phyloP scores from a whole-genome alignment of 2,888 invertebrate species.

The Apotomis capreana region DNA sequence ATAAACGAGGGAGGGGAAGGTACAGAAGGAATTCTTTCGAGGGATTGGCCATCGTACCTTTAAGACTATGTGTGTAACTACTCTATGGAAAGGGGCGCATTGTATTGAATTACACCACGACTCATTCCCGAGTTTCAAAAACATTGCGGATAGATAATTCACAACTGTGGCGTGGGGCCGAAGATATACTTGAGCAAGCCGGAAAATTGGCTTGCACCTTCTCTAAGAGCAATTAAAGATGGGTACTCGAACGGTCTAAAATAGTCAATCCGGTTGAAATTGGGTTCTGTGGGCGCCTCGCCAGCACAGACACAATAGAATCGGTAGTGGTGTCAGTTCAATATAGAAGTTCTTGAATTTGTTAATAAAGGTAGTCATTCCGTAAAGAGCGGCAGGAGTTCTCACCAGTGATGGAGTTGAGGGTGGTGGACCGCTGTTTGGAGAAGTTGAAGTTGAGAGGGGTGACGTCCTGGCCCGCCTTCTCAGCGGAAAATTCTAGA shows the following conservation, averaged over 20 bases:
- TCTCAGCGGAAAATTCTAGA: constrained; percentile 92
- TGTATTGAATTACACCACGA: constrained; percentile 26
- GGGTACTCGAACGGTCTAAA: no score
- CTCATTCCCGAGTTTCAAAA: constrained; percentile 5
- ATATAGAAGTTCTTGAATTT: constrained; percentile 19
- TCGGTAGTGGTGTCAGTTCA: constrained; percentile 22
- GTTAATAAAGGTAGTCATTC: constrained; percentile 22
- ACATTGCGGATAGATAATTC: neutral
- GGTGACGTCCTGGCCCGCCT: constrained; percentile 94
- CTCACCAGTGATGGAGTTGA: constrained; percentile 90
- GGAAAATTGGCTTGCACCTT: no score
- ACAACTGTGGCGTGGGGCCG: no score
- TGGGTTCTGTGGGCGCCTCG: no score
- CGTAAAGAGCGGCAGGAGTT: neutral
- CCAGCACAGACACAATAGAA: neutral
- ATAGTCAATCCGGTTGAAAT: no score
- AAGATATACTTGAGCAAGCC: no score
- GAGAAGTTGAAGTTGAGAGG: constrained; percentile 92
- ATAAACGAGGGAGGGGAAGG: neutral
- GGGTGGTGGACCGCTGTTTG: constrained; percentile 87
- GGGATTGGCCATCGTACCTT: constrained; percentile 25
- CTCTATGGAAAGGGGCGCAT: constrained; percentile 29
- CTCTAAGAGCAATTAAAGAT: no score
- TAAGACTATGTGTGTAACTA: constrained; percentile 33
- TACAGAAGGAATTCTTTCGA: constrained; percentile 13